A percentile compares a stretch with the other conserved stretches of the same genome.
phyloP scores from a whole-genome alignment of 2,113 vertebrate species.

The Rana temporaria region DNA sequence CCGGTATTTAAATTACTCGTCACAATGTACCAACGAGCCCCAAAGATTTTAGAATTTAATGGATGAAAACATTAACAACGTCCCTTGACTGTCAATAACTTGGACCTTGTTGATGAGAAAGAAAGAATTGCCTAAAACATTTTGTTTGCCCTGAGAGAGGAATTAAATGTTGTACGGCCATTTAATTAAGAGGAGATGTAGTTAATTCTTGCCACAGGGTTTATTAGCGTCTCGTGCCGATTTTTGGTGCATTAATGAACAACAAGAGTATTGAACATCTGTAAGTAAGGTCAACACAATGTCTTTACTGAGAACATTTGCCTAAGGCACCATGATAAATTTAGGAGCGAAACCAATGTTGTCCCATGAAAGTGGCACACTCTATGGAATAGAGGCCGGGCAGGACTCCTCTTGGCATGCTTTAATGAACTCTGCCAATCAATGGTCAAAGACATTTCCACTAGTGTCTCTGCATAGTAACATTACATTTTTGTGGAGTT shows the following conservation, averaged over 20 bases:
- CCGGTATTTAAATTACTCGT: too few relatives aligned
- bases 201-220: conserved; percentile 24
- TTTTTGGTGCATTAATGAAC: conserved; percentile 30
- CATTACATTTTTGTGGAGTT: not conserved
- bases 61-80: not conserved
- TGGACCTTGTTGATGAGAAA: not conserved
- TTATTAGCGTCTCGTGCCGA: conserved; percentile 26
- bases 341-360: not conserved
- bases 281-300: conserved; percentile 2
- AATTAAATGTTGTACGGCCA: not conserved
- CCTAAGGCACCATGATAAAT: conserved; percentile 29
- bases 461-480: too few relatives aligned
- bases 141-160: conserved; percentile 11
- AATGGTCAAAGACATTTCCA: not conserved
- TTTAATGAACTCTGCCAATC: not conserved
- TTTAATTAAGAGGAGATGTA: conserved; percentile 40
- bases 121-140: conserved; percentile 30
- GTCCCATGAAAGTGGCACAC: not conserved
- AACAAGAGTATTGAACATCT: conserved; percentile 21
- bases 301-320: conserved; percentile 3
- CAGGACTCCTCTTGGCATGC: not conserved
- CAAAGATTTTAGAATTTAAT: not conserved
- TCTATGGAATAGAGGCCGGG: not conserved
- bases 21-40: not conserved
- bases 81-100: conserved; percentile 27